Evolutionary conservation across 1,140 invertebrate species (phyloP).

Genomic region (Drosophila albomicans): DNA sequence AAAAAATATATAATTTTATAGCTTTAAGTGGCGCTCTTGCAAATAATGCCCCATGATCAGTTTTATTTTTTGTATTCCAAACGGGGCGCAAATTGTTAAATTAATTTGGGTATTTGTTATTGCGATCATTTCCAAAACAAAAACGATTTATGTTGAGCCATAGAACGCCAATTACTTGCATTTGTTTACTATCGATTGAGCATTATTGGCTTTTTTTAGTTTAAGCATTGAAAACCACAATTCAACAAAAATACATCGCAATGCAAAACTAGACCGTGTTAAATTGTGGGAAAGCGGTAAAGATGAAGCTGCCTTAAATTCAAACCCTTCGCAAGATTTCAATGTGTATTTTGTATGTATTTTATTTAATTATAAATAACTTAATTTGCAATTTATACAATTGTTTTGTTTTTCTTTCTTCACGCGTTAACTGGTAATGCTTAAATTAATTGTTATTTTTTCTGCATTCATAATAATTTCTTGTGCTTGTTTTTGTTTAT

Average conservation of each 20-base stretch:
- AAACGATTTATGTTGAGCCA: conserved; percentile 15
- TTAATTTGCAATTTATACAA: conserved; percentile 80
- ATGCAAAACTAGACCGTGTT: conserved; percentile 45
- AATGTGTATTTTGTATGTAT: conserved; percentile 73
- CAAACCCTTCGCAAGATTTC: conserved; percentile 4
- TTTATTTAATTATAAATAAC: conserved; percentile 84
- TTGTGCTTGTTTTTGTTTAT: conserved; percentile 59
- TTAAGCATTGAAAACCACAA: conserved; percentile 48
- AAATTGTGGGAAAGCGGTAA: not conserved
- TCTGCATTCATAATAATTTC: conserved; percentile 63
- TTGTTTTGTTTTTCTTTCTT: conserved; percentile 45
- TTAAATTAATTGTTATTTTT: conserved; percentile 61
- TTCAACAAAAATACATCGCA: conserved; percentile 56
- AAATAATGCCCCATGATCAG: conserved; percentile 23
- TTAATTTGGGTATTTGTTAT: conserved; percentile 44
- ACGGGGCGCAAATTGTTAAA: conserved; percentile 14
- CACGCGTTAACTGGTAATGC: conserved; percentile 60
- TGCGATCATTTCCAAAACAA: conserved; percentile 37
- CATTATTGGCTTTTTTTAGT: conserved; percentile 58
- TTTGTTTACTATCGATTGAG: conserved; percentile 52
- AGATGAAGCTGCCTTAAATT: not conserved
- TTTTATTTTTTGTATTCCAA: not conserved
- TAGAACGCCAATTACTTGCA: conserved; percentile 30
- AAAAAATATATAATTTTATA: conserved; percentile 69
- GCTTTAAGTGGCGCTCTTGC: conserved; percentile 50